Evolutionary conservation across 1,140 invertebrate species (phyloP), one percentile per base, ranked within the genome.

Genomic region (Drosophila insularis): DNA sequence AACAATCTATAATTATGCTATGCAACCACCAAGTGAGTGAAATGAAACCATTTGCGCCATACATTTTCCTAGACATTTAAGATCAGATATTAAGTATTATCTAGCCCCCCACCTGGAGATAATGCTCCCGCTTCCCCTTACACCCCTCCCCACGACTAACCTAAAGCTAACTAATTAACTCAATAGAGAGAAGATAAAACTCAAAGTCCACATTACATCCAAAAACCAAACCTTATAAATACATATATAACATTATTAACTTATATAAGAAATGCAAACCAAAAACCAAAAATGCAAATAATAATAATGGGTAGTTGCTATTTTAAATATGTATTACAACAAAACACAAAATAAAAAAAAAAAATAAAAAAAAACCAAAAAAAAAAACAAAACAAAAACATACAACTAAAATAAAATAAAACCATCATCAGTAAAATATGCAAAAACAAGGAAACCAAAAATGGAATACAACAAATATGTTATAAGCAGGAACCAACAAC

Each of bases 241-340:
- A 89, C 43, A 50, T 50, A 43, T 43, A 50, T 50, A 50, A 50
- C 43, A 50, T 50, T 50, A 58, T 35, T 35, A 58, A 58, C 32
- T 35, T 87, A 87, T 89, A 89, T 89, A 81, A 89, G 81, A 89
- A 84, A 69, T 63, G 78, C 63, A 67, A 82, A 27, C 27, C 27
- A 27, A 27, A 27, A 75, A 75, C 64, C 64, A 80, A 69, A 82
- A 76, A 72, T 68, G 71, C 63, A 74, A 61, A 73, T 75, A 70
- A 71, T 70, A 86, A 89, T 70, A 78, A 71, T 67, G 63, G 74
- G 84, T 89, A 89, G 84, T 89, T 80, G 84, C 77, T 89, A 89
- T 89, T 89, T 89, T 89, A 89, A 89, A 84, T 89, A 85, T 85
- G 74, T 85, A 87, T 87, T 86, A 91, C 82, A 77, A 78, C 62